Conservation (phyloP, 1,140 invertebrate genomes). For the Bradysia coprophila region DNA sequence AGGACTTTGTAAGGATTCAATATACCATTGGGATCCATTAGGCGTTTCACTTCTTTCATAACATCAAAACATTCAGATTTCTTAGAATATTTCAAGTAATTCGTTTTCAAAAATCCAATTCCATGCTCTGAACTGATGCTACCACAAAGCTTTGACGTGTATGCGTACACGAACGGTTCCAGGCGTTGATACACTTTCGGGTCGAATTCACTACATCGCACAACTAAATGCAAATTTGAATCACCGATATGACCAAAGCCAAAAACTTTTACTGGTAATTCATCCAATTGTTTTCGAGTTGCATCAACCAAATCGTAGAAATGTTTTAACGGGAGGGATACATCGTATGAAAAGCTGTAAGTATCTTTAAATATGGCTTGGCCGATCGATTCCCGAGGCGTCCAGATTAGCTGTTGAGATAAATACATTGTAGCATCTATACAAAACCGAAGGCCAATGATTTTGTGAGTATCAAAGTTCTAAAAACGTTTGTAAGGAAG, state of each 20-base stretch:
- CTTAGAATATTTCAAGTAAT: slow-evolving; percentile 76
- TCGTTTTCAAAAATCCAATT: slow-evolving; percentile 75
- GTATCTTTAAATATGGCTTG: too few relatives aligned
- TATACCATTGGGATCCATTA: slow-evolving; percentile 85
- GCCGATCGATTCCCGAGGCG: too few relatives aligned
- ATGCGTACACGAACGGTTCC: slow-evolving; percentile 85
- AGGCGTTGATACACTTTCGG: slow-evolving; percentile 48
- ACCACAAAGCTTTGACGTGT: slow-evolving; percentile 60
- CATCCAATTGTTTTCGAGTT: too few relatives aligned
- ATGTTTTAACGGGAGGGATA: too few relatives aligned
- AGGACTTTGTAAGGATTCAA: slow-evolving; percentile 93
- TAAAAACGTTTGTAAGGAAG: too few relatives aligned
- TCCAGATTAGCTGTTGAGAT: too few relatives aligned
- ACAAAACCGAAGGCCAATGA: too few relatives aligned
- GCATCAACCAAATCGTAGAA: too few relatives aligned
- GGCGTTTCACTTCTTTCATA: slow-evolving; percentile 67
- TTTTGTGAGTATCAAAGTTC: too few relatives aligned
- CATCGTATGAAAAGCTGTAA: too few relatives aligned
- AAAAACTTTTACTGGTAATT: too few relatives aligned
- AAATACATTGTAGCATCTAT: too few relatives aligned
- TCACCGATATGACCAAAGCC: slow-evolving; percentile 89
- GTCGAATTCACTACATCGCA: slow-evolving; percentile 50
- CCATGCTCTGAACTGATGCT: slow-evolving; percentile 95
- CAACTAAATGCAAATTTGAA: slow-evolving; percentile 83
- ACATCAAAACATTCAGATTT: slow-evolving; percentile 46